A percentile compares a stretch with the other conserved stretches of the same genome.
Evolutionary conservation across 2,113 vertebrate genomes (phyloP).

Genomic region (Pedetes capensis): DNA sequence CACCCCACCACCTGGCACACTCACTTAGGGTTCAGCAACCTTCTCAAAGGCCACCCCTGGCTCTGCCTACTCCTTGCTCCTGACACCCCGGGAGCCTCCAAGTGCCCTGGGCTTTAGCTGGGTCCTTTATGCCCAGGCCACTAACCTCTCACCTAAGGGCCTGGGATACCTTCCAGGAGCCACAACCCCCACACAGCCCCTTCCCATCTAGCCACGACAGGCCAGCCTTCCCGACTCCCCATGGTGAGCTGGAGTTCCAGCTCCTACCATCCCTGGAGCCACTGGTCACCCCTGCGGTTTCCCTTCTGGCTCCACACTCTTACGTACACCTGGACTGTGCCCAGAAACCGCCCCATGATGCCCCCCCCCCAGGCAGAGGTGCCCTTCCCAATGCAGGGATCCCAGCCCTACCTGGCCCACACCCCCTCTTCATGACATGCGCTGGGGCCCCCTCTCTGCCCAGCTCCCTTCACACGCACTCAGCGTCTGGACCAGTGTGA

Average conservation of each 20-base stretch:
- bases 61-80: too few relatives aligned
- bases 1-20: background rate
- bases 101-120: background rate
- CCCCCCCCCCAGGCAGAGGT: background rate
- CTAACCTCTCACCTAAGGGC: background rate
- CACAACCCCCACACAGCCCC: rapidly evolving
- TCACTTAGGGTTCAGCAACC: rapidly evolving
- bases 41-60: background rate
- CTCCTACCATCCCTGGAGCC: background rate
- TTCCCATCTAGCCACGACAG: background rate
- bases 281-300: background rate
- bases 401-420: background rate
- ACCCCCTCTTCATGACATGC: rapidly evolving
- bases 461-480: rapidly evolving
- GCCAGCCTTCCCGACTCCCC: background rate
- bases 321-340: too few relatives aligned
- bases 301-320: background rate
- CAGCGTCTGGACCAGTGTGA: too few relatives aligned
- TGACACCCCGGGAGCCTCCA: background rate
- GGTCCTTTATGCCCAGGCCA: background rate
- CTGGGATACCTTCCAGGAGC: rapidly evolving
- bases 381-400: background rate
- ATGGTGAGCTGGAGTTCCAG: rapidly evolving
- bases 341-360: background rate
- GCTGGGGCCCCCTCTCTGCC: too few relatives aligned